These are phyloP conservation scores for Oncorhynchus keta DNA, from an alignment of 2,113 vertebrate genomes.

Conservation along the genomic window DNA sequence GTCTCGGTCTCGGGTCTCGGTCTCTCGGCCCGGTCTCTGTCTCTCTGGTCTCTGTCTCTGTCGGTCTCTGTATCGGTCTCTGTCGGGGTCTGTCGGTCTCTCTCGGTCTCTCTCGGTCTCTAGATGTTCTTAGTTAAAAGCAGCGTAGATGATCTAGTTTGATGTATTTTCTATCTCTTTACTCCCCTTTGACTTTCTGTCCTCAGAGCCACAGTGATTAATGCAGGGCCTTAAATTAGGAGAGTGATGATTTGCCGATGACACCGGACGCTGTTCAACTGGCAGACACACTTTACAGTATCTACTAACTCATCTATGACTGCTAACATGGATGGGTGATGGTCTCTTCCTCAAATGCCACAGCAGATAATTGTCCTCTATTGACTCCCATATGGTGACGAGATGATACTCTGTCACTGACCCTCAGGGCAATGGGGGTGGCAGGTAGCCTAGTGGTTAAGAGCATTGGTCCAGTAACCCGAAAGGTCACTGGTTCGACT, in stretches of 20 bases:
- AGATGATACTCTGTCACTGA: not conserved
- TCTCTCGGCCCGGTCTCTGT: too few species aligned
- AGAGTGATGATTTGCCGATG: slow-evolving; percentile 70
- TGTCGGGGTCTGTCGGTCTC: slow-evolving; percentile 41
- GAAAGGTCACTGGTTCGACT: too few species aligned
- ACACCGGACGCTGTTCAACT: slow-evolving; percentile 55
- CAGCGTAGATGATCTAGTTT: slow-evolving; percentile 15
- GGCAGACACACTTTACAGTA: slow-evolving; percentile 53
- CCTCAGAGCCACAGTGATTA: slow-evolving; percentile 70
- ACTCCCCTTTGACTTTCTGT: slow-evolving; percentile 73
- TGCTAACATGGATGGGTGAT: slow-evolving; percentile 67
- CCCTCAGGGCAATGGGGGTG: not conserved
- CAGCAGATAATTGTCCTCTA: slow-evolving; percentile 53
- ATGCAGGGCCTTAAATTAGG: slow-evolving; percentile 74
- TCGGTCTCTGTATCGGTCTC: too few species aligned
- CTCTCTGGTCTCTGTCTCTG: too few species aligned
- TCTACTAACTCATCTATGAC: slow-evolving; percentile 71
- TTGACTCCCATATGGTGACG: slow-evolving; percentile 42
- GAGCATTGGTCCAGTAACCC: too few species aligned
- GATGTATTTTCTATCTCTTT: slow-evolving; percentile 5
- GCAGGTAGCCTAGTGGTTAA: too few species aligned
- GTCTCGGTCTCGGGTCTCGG: too few species aligned
- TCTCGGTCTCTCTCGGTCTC: slow-evolving; percentile 37
- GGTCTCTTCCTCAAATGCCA: slow-evolving; percentile 72
- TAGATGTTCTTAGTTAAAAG: slow-evolving; percentile 67